Percentiles rank a stretch among this genome's conserved stretches.
phyloP scores from a whole-genome alignment of 2,113 vertebrate species.

The Pomatorhinus ruficollis region DNA sequence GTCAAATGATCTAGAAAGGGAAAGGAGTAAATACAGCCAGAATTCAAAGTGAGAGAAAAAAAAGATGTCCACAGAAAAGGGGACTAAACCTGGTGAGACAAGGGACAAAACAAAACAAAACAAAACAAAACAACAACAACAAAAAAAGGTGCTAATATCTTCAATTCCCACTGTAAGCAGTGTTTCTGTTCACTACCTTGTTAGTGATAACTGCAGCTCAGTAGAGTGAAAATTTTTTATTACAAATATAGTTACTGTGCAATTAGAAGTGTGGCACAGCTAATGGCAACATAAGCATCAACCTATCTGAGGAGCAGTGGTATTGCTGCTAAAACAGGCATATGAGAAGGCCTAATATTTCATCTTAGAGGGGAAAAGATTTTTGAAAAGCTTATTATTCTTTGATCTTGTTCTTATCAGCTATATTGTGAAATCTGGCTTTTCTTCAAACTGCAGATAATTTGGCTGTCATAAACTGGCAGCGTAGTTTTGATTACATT shows the following conservation, averaged over 20 bases:
- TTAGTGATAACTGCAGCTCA: neutral
- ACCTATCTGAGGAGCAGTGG: neutral
- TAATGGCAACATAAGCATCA: neutral
- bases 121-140: neutral
- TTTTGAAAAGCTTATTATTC: neutral
- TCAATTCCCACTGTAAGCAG: neutral
- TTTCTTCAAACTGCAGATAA: conserved; percentile 11
- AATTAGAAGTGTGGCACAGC: neutral
- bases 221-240: neutral
- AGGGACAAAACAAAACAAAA: neutral
- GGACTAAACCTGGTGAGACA: accelerated
- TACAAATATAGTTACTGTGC: neutral
- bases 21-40: neutral
- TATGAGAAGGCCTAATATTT: neutral
- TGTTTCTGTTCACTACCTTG: neutral
- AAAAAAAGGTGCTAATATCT: neutral
- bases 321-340: neutral
- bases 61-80: neutral
- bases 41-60: neutral
- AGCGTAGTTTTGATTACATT: neutral
- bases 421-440: neutral
- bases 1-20: neutral
- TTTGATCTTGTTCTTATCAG: neutral
- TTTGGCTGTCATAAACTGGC: conserved; percentile 34
- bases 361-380: neutral